These are phyloP conservation scores for Palythoa grandiflora DNA, from an alignment of 92 coral and sea anemone genomes.

Conservation along the genomic window DNA sequence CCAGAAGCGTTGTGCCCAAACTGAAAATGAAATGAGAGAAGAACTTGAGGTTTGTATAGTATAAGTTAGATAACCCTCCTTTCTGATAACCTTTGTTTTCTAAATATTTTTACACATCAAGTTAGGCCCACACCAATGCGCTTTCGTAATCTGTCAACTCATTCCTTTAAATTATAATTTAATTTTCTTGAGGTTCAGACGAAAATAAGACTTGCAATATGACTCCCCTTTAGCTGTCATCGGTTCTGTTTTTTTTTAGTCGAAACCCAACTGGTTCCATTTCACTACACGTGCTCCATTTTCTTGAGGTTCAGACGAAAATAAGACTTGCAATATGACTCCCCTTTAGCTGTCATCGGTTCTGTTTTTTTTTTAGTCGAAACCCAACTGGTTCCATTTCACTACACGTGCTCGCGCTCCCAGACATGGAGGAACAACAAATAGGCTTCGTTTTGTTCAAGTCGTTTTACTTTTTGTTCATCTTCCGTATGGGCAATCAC, in stretches of 20 bases:
- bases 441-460: constrained; percentile 9
- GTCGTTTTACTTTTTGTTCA: constrained; percentile 5
- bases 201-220: background rate
- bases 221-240: constrained; percentile 22
- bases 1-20: constrained; percentile 92
- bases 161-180: constrained; percentile 25
- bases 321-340: no score
- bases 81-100: no score
- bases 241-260: background rate
- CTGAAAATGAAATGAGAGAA: constrained; percentile 83
- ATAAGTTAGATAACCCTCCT: no score
- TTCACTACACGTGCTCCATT: no score
- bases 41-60: constrained; percentile 83
- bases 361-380: no score
- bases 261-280: background rate
- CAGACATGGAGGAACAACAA: background rate
- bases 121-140: no score
- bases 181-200: constrained; percentile 5
- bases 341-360: no score
- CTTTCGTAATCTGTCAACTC: background rate
- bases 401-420: no score
- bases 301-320: no score
- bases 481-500: background rate
- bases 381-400: no score
- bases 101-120: no score